Evolutionary conservation across 2,888 invertebrate genomes (phyloP), one percentile per base, ranked within the genome.

Genomic region (Acronicta leporina): DNA sequence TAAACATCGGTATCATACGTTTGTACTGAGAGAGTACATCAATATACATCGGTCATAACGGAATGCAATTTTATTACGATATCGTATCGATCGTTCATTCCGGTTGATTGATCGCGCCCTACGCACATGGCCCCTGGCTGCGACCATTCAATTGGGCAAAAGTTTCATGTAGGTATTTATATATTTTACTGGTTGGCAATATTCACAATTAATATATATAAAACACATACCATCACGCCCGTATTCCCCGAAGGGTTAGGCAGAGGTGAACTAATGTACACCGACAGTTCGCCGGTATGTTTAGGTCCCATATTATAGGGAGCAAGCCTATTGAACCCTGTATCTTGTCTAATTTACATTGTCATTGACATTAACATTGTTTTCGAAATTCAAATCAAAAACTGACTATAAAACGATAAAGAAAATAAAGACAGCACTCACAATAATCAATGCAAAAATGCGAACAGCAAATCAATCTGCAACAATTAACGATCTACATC

Each of bases 41-140:
- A 40, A 60, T 50, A 69, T 47, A 54, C 64, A 79, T 71, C 57
- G 65, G 64, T 75, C 77, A 77, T 75, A 61, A 48, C 55, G 45
- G 51, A 68, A 73, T 71, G 65, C 70, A 71, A 67, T 77, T 75
- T 80, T 74, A 72, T 72, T 76, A 68, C 67, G 68, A 68, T 73
- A 56, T 63, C 51, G 63, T 60, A 58, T 58, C 73, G 62, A 73
- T 79, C 63, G 64, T 40, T 69, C 68, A 69, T 70, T 74, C 68
- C 48, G 56, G 57, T 63, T 79, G 81, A 81, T 75, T 67, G 75
- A 81, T 77, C 57, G 55, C 54, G 46, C 41, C 48, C 47, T 67
- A 67, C 61, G 41, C 67, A 63, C 61, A 68, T 73, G 68, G 74
- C 72, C 75, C 35, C 50, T 71, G 68, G 77, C 75, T 54, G 20